A percentile compares a stretch with the other conserved stretches of the same genome.
phyloP scores from a whole-genome alignment of 2,888 invertebrate species.

The Philhelius pedissequus region DNA sequence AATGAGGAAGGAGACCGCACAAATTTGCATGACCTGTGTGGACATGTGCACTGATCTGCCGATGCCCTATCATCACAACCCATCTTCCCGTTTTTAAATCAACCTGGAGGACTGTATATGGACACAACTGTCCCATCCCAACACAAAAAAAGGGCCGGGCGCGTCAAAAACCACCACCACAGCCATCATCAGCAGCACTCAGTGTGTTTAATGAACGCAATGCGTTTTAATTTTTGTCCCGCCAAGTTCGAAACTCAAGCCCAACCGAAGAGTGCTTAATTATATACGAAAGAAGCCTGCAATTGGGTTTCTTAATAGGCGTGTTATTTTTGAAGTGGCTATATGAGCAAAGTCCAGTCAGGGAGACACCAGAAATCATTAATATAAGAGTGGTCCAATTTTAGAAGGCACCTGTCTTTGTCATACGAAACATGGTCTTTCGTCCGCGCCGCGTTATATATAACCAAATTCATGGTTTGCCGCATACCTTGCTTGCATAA shows the following conservation, averaged over 20 bases:
- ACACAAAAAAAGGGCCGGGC: slow-evolving; percentile 36
- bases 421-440: slow-evolving; percentile 18
- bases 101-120: background rate
- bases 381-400: slow-evolving; percentile 50
- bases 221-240: slow-evolving; percentile 58
- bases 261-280: slow-evolving; percentile 47
- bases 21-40: slow-evolving; percentile 66
- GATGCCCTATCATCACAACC: slow-evolving; percentile 55
- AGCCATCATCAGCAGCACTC: background rate
- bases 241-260: slow-evolving; percentile 4
- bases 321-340: slow-evolving; percentile 54
- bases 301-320: slow-evolving; percentile 63
- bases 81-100: slow-evolving; percentile 25
- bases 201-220: slow-evolving; percentile 47
- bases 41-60: slow-evolving; percentile 66
- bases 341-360: background rate
- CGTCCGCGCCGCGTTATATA: background rate
- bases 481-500: background rate
- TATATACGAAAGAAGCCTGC: slow-evolving; percentile 42
- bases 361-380: slow-evolving; percentile 24
- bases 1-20: slow-evolving; percentile 52
- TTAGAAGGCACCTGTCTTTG: slow-evolving; percentile 56
- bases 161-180: slow-evolving; percentile 42
- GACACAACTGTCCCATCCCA: slow-evolving; percentile 28
- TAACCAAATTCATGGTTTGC: slow-evolving; percentile 23